phyloP scores from a whole-genome alignment of 2,113 vertebrate genomes.

The Sebastes fasciatus region DNA sequence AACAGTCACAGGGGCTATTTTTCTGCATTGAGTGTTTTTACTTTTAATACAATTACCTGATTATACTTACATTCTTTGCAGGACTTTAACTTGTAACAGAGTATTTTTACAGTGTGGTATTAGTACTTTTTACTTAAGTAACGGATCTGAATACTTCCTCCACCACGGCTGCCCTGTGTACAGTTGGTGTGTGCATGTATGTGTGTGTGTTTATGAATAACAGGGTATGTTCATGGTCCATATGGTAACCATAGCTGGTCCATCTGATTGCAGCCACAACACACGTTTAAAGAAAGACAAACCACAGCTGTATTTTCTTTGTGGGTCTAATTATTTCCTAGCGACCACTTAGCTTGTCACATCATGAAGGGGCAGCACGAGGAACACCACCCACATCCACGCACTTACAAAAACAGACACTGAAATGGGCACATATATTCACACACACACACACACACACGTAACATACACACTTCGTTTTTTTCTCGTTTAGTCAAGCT shows the following conservation, averaged over 20 bases:
- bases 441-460: slow-evolving; percentile 4
- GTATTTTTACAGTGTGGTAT: background rate
- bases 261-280: slow-evolving; percentile 26
- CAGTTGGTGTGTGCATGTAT: background rate
- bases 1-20: background rate
- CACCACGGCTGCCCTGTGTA: background rate
- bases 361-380: slow-evolving; percentile 15
- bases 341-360: slow-evolving; percentile 61
- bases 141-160: background rate
- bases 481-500: no score
- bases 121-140: background rate
- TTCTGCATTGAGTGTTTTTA: background rate
- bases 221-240: slow-evolving; percentile 24
- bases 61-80: background rate
- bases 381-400: slow-evolving; percentile 34
- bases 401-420: slow-evolving; percentile 18
- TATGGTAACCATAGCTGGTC: slow-evolving; percentile 53
- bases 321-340: slow-evolving; percentile 66
- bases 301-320: slow-evolving; percentile 68
- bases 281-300: slow-evolving; percentile 43
- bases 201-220: background rate
- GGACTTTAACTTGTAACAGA: background rate
- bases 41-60: background rate
- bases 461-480: background rate
- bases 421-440: background rate